Conservation (phyloP, 2,797 vertebrate species). For the Liparis tanakae region DNA sequence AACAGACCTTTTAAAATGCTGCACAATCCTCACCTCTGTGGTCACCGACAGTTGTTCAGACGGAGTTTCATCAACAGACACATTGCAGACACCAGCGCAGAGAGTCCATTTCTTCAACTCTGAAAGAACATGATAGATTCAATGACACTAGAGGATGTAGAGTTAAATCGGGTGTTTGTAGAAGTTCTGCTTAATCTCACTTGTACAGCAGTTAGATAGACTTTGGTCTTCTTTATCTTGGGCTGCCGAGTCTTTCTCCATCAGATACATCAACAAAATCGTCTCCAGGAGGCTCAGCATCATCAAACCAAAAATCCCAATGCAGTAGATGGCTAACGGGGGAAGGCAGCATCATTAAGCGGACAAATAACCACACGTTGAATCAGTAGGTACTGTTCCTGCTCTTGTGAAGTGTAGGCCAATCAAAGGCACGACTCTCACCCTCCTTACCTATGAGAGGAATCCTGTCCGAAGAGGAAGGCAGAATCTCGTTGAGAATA, state of each 20-base stretch:
- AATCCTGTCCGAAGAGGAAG: constrained; percentile 70
- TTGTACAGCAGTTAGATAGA: neutral
- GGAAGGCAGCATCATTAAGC: neutral
- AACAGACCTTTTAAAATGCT: neutral
- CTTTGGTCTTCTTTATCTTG: neutral
- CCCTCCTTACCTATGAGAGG: constrained; percentile 78
- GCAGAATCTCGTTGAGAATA: constrained; percentile 83
- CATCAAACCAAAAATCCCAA: constrained; percentile 77
- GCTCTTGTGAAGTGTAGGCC: neutral
- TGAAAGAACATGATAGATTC: constrained; percentile 21
- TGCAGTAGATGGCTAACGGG: constrained; percentile 73
- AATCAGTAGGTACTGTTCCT: neutral
- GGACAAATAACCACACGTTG: neutral
- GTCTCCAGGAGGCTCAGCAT: constrained; percentile 74
- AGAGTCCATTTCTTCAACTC: constrained; percentile 20
- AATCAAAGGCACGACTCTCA: neutral
- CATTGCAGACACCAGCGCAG: neutral
- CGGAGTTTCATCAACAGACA: constrained; percentile 1
- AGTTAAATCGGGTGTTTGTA: neutral
- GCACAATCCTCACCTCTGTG: constrained; percentile 31
- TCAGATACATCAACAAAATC: constrained; percentile 70
- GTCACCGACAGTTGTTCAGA: neutral
- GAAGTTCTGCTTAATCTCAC: neutral
- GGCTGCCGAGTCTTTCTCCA: constrained; percentile 43
- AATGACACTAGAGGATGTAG: neutral